These are phyloP conservation scores for Stenolophus ochropezus DNA, from an alignment of 2,888 invertebrate species.

Conservation along the genomic window DNA sequence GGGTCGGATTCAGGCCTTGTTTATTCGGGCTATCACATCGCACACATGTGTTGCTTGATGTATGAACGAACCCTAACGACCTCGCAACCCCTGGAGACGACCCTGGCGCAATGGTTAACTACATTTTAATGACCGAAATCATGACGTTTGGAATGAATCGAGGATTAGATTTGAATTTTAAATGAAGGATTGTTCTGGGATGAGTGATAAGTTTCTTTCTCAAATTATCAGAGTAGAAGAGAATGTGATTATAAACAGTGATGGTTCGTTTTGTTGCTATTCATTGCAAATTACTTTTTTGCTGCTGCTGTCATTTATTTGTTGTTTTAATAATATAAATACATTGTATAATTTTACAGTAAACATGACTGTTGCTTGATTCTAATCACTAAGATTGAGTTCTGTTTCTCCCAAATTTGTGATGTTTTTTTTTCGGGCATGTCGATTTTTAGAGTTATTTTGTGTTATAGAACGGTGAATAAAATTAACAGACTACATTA, in stretches of 20 bases:
- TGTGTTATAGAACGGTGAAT: too few species aligned
- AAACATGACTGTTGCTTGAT: too few species aligned
- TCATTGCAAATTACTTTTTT: background rate
- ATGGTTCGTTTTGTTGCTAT: background rate
- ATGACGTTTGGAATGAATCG: conserved; percentile 24
- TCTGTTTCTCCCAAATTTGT: too few species aligned
- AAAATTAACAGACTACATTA: too few species aligned
- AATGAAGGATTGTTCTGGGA: background rate
- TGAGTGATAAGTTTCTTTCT: background rate
- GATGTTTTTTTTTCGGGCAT: too few species aligned
- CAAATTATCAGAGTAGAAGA: conserved; percentile 1
- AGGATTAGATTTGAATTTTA: conserved; percentile 5
- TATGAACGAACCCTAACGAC: conserved; percentile 20
- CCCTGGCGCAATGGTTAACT: conserved; percentile 35
- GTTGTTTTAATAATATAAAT: too few species aligned
- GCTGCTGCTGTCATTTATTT: too few species aligned
- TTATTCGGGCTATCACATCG: conserved; percentile 3
- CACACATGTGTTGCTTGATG: conserved; percentile 5
- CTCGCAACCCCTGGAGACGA: background rate
- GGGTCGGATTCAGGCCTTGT: background rate
- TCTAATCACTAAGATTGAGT: too few species aligned
- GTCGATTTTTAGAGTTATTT: too few species aligned
- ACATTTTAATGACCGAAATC: conserved; percentile 44
- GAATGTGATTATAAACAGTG: background rate
- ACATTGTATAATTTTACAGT: too few species aligned